Percentiles rank a stretch among this genome's conserved stretches.
These are phyloP conservation scores for Isoperla grammatica DNA, from an alignment of 2,888 invertebrate genomes.

Conservation along the genomic window DNA sequence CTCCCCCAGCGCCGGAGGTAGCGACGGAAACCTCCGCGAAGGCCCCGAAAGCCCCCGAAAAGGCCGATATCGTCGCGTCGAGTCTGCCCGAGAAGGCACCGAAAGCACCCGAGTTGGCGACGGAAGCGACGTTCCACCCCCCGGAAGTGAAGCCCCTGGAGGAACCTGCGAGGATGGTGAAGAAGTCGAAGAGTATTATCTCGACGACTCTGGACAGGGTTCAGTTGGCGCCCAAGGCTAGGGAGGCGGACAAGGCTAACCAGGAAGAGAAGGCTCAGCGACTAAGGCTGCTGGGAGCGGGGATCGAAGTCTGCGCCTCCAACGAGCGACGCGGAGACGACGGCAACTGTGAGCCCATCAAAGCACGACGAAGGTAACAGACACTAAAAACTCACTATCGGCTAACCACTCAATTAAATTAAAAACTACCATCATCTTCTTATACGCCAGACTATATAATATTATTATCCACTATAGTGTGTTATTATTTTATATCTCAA, in stretches of 20 bases:
- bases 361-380: background rate
- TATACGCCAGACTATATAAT: too few species aligned
- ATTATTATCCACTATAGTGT: too few species aligned
- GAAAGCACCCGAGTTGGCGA: background rate
- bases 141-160: background rate
- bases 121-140: background rate
- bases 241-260: background rate
- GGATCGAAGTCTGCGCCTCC: slow-evolving; percentile 6
- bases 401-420: too few species aligned
- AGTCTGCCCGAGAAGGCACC: too few species aligned
- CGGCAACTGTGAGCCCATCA: slow-evolving; percentile 4
- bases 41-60: too few species aligned
- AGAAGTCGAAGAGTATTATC: background rate
- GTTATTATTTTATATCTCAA: too few species aligned
- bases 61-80: too few species aligned
- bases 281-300: background rate
- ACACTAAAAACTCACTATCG: too few species aligned
- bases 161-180: background rate
- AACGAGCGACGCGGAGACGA: background rate
- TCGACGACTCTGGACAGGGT: too few species aligned
- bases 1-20: background rate
- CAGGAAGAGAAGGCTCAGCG: background rate
- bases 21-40: background rate
- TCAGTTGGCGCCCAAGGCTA: background rate
- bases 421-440: too few species aligned